phyloP scores from a whole-genome alignment of 1,140 invertebrate genomes.

The Drosophila guanche region DNA sequence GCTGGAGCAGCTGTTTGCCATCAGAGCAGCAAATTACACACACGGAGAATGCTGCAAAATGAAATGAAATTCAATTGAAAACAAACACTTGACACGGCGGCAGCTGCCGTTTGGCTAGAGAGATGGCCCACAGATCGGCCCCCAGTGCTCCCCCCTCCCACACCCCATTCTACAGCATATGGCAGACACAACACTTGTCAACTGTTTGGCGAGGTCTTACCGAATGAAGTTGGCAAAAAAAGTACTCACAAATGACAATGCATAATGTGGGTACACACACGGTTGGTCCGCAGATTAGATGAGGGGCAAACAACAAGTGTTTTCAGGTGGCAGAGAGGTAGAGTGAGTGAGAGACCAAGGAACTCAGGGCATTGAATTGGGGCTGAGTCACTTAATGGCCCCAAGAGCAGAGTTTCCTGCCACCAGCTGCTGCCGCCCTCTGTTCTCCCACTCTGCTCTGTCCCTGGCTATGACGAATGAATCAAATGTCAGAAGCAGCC shows the following conservation, averaged over 20 bases:
- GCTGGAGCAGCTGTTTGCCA: conserved; percentile 65
- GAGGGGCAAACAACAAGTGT: conserved; percentile 70
- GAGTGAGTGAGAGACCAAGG: conserved; percentile 23
- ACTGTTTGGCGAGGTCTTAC: conserved; percentile 42
- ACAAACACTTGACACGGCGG: conserved; percentile 77
- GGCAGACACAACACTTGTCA: conserved; percentile 35
- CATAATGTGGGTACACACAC: neutral
- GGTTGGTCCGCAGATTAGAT: neutral
- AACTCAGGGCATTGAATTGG: conserved; percentile 5
- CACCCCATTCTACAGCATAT: conserved; percentile 9
- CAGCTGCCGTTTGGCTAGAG: conserved; percentile 68
- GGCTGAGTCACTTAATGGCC: conserved; percentile 74
- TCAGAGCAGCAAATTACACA: conserved; percentile 68
- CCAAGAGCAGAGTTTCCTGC: conserved; percentile 19
- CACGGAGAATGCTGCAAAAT: conserved; percentile 57
- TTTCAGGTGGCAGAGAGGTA: conserved; percentile 38
- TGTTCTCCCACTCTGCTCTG: conserved; percentile 2
- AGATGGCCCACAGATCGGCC: conserved; percentile 49
- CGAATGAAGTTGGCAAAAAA: conserved; percentile 35
- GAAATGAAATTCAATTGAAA: conserved; percentile 80
- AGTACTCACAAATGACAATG: conserved; percentile 8
- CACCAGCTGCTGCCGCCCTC: conserved; percentile 53
- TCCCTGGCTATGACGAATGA: conserved; percentile 77
- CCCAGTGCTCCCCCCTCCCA: neutral
- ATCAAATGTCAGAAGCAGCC: conserved; percentile 80